These are phyloP conservation scores for Euplexia lucipara DNA, from an alignment of 2,888 invertebrate genomes.

Conservation along the genomic window DNA sequence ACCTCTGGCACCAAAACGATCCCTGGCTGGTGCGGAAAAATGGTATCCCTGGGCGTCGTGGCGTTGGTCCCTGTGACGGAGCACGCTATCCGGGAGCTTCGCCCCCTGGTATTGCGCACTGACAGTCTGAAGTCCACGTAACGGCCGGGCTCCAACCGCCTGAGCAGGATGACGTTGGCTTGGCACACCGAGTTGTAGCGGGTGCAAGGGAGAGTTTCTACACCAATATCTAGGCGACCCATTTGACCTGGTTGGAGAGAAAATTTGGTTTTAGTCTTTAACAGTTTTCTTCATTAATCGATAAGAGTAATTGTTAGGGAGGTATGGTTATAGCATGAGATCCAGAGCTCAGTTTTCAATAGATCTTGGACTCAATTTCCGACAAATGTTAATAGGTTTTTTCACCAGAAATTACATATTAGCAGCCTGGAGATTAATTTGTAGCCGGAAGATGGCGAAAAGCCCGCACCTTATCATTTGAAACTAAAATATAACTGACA, in stretches of 20 bases:
- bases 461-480: too few relatives aligned
- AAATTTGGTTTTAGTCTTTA: background rate
- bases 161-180: slow-evolving; percentile 95
- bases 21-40: slow-evolving; percentile 95
- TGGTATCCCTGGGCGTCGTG: slow-evolving; percentile 95
- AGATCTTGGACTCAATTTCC: too few relatives aligned
- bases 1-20: slow-evolving; percentile 95
- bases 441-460: too few relatives aligned
- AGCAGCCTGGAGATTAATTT: too few relatives aligned
- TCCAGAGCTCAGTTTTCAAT: too few relatives aligned
- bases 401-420: too few relatives aligned
- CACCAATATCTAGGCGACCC: slow-evolving; percentile 94
- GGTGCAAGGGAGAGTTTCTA: slow-evolving; percentile 96
- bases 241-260: slow-evolving; percentile 89
- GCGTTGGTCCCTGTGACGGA: slow-evolving; percentile 96
- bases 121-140: slow-evolving; percentile 95
- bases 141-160: slow-evolving; percentile 95
- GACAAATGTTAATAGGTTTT: too few relatives aligned
- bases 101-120: slow-evolving; percentile 94
- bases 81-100: slow-evolving; percentile 94
- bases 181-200: slow-evolving; percentile 97
- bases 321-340: background rate
- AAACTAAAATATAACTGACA: too few relatives aligned
- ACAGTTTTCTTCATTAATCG: background rate
- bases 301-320: background rate